Evolutionary conservation across 2,888 invertebrate genomes (phyloP), one percentile per base, ranked within the genome.

Genomic region (Dexiosoma caninum): DNA sequence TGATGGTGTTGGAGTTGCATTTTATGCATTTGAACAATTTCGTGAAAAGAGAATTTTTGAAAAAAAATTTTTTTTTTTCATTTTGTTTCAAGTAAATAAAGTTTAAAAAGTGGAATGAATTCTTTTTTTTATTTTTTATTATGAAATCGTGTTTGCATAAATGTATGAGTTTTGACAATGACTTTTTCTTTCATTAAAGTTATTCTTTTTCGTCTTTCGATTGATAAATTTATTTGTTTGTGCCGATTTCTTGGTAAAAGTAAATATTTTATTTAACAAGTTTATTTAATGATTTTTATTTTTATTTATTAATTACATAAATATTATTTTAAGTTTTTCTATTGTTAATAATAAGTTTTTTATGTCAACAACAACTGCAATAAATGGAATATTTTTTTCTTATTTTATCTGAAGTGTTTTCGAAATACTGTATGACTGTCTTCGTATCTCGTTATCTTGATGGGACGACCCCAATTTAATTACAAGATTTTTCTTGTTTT

Each of bases 91-190:
- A 46, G 8, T 14, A 71, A 71, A 60, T 62, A 53, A 35, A 53
- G 10, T 37, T 62, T 12, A 12, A 74, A 46, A 40, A 21, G n/a
- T n/a, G n/a, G n/a, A n/a, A n/a, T n/a, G n/a, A n/a, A n/a, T n/a
- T n/a, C n/a, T n/a, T 40, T 12, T 10, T 9, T n/a, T 40, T 59
- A 27, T 19, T 67, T 9, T 14, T 55, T 6, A 10, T 12, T 6
- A 14, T 12, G 14, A 35, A 35, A 69, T 72, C 72, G 62, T 44
- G 62, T 72, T 72, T 62, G 53, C 62, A 53, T 62, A 32, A 42
- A 53, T 57, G 16, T 27, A 23, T 27, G 16, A 57, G 14, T 67
- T 55, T 30, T 66, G 14, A 14, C 27, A 16, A 35, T 16, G 10
- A 46, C 27, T 51, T 49, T 70, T 49, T 57, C 35, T 57, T 44